Evolutionary conservation across 1,140 invertebrate genomes (phyloP).

Genomic region (Ctenoplectra terminalis): DNA sequence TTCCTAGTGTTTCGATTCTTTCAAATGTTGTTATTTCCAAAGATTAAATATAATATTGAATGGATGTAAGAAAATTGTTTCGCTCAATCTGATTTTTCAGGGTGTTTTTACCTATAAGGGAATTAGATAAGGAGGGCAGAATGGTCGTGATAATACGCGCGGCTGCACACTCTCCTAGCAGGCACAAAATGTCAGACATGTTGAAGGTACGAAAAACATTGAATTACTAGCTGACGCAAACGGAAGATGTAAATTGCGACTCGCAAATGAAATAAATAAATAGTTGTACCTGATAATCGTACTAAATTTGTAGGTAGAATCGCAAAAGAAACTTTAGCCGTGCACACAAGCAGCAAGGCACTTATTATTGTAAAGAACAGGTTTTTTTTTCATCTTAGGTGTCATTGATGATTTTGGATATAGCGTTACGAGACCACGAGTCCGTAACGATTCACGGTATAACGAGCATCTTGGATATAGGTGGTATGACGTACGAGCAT

Average conservation of each 20-base stretch:
- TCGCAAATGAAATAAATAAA: background rate
- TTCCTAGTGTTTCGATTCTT: background rate
- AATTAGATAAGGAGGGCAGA: conserved; percentile 81
- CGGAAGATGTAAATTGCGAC: background rate
- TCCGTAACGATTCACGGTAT: conserved; percentile 85
- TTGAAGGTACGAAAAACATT: conserved; percentile 82
- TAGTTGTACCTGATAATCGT: background rate
- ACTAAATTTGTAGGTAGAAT: background rate
- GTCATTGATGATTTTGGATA: conserved; percentile 84
- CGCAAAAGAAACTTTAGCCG: background rate
- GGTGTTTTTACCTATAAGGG: conserved; percentile 85
- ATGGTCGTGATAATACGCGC: conserved; percentile 85
- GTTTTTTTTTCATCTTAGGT: conserved; percentile 69
- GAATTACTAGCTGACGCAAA: background rate
- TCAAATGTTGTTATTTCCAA: no score
- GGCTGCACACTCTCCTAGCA: conserved; percentile 84
- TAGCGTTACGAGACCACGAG: conserved; percentile 82
- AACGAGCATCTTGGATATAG: conserved; percentile 85
- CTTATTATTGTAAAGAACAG: background rate
- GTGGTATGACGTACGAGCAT: conserved; percentile 84
- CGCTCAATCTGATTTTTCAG: conserved; percentile 64
- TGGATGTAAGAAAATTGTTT: background rate
- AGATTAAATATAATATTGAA: background rate
- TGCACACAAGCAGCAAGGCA: background rate
- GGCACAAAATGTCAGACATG: conserved; percentile 84